These are phyloP conservation scores for Poecilia velifera DNA, from an alignment of 2,797 vertebrate genomes.

Conservation along the genomic window DNA sequence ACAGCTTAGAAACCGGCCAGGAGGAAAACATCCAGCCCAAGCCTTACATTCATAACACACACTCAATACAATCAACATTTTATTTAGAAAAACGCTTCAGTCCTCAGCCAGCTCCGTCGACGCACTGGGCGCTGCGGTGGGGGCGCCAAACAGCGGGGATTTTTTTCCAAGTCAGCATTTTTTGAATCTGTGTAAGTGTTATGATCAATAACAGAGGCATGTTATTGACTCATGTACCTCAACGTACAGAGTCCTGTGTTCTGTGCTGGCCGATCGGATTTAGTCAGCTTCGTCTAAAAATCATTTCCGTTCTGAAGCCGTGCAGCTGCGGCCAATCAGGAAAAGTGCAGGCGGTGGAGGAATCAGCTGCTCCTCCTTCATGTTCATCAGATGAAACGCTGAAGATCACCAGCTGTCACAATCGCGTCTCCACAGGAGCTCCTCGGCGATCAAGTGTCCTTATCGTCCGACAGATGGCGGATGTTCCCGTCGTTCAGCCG, in stretches of 20 bases:
- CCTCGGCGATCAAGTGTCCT: slow-evolving; percentile 66
- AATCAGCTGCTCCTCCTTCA: slow-evolving; percentile 14
- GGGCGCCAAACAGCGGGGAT: too few relatives aligned
- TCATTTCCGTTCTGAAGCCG: slow-evolving; percentile 44
- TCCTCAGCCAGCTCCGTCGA: background rate
- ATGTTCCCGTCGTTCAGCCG: slow-evolving; percentile 30
- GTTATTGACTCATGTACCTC: too few relatives aligned
- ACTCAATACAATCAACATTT: slow-evolving; percentile 28
- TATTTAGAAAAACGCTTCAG: slow-evolving; percentile 4
- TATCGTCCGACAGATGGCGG: slow-evolving; percentile 65
- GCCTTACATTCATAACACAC: slow-evolving; percentile 24
- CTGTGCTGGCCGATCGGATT: slow-evolving; percentile 44
- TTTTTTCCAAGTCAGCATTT: too few relatives aligned
- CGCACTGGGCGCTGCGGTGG: too few relatives aligned
- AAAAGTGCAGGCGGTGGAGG: slow-evolving; percentile 45
- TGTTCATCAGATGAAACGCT: slow-evolving; percentile 16
- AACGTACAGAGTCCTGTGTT: too few relatives aligned
- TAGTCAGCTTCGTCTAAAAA: slow-evolving; percentile 27
- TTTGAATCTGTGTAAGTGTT: too few relatives aligned
- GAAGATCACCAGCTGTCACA: slow-evolving; percentile 4
- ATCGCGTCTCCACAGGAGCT: background rate
- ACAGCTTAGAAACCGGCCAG: background rate
- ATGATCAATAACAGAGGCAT: too few relatives aligned
- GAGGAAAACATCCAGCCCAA: background rate
- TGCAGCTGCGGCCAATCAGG: slow-evolving; percentile 43